Evolutionary conservation across 2,113 vertebrate genomes (phyloP).

Genomic region (Hyaena hyaena): DNA sequence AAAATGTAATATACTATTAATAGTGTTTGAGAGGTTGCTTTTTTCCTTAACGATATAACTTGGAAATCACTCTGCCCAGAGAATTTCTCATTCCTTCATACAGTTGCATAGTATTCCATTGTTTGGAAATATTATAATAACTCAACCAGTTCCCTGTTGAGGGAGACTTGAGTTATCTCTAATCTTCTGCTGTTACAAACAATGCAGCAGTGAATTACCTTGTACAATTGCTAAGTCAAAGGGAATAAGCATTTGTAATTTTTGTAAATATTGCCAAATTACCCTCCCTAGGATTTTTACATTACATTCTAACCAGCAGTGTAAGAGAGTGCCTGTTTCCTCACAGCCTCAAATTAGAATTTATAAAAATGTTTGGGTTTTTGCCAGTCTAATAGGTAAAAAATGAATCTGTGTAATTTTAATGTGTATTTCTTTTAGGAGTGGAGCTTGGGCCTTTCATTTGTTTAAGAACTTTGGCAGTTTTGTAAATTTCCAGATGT

Average conservation of each 20-base stretch:
- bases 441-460: conserved; percentile 16
- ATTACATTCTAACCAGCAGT: neutral
- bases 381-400: conserved; percentile 56
- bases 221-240: conserved; percentile 49
- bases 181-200: conserved; percentile 55
- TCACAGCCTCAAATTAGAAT: conserved; percentile 3
- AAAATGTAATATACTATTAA: neutral
- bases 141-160: conserved; percentile 2
- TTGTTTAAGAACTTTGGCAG: conserved; percentile 56
- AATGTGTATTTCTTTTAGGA: conserved; percentile 66
- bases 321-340: neutral
- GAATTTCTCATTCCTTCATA: conserved; percentile 10
- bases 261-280: conserved; percentile 66
- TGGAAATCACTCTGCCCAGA: neutral
- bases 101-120: conserved; percentile 43
- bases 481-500: conserved; percentile 30
- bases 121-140: neutral
- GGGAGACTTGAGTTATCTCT: conserved; percentile 42
- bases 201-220: conserved; percentile 47
- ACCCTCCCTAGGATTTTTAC: conserved; percentile 1
- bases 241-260: conserved; percentile 51
- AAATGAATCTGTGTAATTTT: conserved; percentile 64
- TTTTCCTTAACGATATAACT: neutral
- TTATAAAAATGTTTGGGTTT: conserved; percentile 56
- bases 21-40: neutral